phyloP scores from a whole-genome alignment of 2,797 vertebrate genomes.

The Delichon dasypus region DNA sequence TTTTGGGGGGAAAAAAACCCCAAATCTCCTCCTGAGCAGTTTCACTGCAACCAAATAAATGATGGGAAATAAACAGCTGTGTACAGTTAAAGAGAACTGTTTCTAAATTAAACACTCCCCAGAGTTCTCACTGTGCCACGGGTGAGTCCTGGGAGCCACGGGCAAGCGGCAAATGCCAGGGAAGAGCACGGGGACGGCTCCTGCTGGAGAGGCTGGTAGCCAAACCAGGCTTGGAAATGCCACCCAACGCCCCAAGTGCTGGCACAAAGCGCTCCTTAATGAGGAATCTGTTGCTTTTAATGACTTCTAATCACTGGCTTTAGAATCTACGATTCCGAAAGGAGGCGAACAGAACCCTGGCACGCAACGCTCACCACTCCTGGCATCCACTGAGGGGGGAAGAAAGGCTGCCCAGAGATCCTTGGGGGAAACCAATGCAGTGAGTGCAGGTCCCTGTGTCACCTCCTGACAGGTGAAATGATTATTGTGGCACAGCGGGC shows the following conservation, averaged over 20 bases:
- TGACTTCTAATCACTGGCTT: constrained; percentile 28
- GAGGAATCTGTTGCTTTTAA: constrained; percentile 34
- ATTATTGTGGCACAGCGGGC: neutral
- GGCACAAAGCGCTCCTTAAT: neutral
- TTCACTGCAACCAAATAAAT: neutral
- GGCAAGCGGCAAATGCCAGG: neutral
- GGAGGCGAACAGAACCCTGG: neutral
- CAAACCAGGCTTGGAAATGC: neutral
- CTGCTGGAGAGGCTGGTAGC: neutral
- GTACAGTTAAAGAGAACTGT: neutral
- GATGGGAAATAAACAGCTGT: neutral
- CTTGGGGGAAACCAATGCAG: neutral
- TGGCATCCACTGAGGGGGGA: neutral
- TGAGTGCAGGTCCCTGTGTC: neutral
- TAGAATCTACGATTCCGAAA: neutral
- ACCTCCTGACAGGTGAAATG: neutral
- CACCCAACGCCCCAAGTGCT: neutral
- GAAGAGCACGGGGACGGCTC: neutral
- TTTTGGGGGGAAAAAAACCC: neutral
- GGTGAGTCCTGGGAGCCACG: fast-evolving
- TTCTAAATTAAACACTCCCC: neutral
- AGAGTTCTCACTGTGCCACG: neutral
- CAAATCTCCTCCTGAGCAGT: neutral
- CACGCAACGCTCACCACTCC: neutral
- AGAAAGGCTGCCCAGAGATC: neutral